Evolutionary conservation across 2,888 invertebrate genomes (phyloP), one percentile per base, ranked within the genome.

Genomic region (Eilema caniola): DNA sequence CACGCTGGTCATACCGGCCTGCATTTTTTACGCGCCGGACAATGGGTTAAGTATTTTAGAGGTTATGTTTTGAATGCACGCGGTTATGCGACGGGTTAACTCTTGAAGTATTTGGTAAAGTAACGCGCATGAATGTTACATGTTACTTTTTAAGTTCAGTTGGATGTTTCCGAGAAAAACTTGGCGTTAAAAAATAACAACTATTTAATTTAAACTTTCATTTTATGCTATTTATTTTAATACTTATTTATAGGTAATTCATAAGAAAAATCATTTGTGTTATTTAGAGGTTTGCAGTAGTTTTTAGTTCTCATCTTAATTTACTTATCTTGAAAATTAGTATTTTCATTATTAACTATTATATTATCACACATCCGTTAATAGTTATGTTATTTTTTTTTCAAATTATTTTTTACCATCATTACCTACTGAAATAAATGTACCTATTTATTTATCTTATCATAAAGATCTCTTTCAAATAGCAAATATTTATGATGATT

Each of bases 1-100:
- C 80, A 69, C 79, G 69, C 80, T 76, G 79, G 83, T 81, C 82
- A 72, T 80, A 82, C 86, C 79, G 85, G 86, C 87, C 91, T 92
- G 92, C 92, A 92, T 93, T 94, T 93, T 94, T 95, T 93, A 90
- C 87, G 88, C 85, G 70, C 84, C 85, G 88, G 88, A 89, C 91
- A 92, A 91, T 91, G 85, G 87, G 82, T 85, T 85, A 88, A 87
- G 73, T 78, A 85, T 89, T 88, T 94, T 92, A 81, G 93, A 94
- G 95, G 95, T 94, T 94, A 93, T 90, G 86, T 90, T 91, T 88
- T 87, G 88, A 88, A 88, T 88, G 84, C 87, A 85, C 80, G 81
- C 82, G 76, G 75, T 64, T 68, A 64, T 20, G 66, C 41, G 62
- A 53, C 53, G 53, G 53, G n/a, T 53, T 53, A 53, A 53, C n/a